Evolutionary conservation across 2,888 invertebrate genomes (phyloP).

Genomic region (Chloroclysta siterata): DNA sequence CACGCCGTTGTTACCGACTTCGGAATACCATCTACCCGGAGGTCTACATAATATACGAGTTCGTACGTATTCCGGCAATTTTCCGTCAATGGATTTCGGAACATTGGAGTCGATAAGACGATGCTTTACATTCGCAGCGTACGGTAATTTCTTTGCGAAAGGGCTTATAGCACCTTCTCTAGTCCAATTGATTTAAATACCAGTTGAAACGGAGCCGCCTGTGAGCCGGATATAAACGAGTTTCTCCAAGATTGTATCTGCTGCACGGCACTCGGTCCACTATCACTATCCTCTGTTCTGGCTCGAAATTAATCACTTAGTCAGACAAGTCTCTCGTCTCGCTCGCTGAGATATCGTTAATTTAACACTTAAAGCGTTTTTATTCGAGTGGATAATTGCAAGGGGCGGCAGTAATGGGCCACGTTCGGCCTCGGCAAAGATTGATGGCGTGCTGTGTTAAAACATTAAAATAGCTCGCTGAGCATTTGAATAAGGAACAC

Average conservation of each 20-base stretch:
- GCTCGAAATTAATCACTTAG: conserved; percentile 76
- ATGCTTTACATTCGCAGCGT: conserved; percentile 21
- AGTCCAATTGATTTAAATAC: conserved; percentile 35
- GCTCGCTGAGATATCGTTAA: conserved; percentile 78
- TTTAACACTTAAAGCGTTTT: conserved; percentile 84
- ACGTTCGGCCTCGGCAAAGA: conserved; percentile 76
- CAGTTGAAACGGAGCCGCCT: conserved; percentile 32
- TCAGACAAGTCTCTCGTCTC: conserved; percentile 70
- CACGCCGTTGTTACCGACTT: conserved; percentile 53
- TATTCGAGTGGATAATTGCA: conserved; percentile 83
- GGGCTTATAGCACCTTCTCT: conserved; percentile 22
- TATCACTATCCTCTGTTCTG: conserved; percentile 54
- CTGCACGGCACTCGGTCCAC: conserved; percentile 53
- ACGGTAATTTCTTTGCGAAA: conserved; percentile 21
- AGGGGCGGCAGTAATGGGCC: conserved; percentile 75
- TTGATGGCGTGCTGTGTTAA: conserved; percentile 78
- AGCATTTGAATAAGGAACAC: conserved; percentile 79
- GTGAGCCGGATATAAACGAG: conserved; percentile 55
- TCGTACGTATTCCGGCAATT: conserved; percentile 30
- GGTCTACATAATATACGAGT: conserved; percentile 36
- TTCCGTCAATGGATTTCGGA: conserved; percentile 29
- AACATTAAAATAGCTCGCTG: conserved; percentile 77
- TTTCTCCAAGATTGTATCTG: conserved; percentile 47
- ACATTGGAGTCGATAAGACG: conserved; percentile 29
- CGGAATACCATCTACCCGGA: conserved; percentile 27